Conservation (phyloP, 2,113 vertebrate genomes). For the Tachuris rubrigastra region DNA sequence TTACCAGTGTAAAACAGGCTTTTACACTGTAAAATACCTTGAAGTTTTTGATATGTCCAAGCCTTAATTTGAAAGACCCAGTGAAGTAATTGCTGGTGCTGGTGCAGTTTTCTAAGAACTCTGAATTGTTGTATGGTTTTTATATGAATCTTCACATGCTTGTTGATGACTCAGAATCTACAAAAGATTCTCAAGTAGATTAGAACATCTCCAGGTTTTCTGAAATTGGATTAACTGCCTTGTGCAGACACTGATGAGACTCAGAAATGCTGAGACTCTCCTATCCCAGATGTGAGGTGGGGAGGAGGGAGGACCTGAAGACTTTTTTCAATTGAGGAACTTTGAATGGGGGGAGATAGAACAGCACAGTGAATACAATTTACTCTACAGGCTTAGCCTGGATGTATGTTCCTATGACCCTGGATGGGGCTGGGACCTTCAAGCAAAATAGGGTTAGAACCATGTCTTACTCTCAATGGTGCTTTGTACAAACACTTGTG, state of each 20-base stretch:
- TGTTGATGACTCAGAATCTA: neutral
- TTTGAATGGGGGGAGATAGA: neutral
- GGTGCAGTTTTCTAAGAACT: neutral
- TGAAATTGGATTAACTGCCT: neutral
- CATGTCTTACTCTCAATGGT: neutral
- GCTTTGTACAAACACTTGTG: neutral
- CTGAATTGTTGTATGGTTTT: neutral
- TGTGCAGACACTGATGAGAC: neutral
- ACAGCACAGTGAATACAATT: neutral
- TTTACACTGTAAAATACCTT: slow-evolving; percentile 6
- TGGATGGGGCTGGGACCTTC: neutral
- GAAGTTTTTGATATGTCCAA: neutral
- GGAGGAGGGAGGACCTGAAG: neutral
- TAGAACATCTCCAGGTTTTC: neutral
- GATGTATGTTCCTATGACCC: neutral
- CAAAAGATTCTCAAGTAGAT: neutral
- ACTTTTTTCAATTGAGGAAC: neutral
- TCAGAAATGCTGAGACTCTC: neutral
- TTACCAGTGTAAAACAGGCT: neutral
- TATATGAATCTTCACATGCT: neutral
- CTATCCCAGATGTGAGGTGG: neutral
- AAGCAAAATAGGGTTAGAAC: neutral
- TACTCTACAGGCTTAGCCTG: neutral
- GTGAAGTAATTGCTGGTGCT: neutral
- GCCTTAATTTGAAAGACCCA: neutral